Percentiles rank a stretch among this genome's conserved stretches.
Conservation (phyloP, 1,140 invertebrate genomes). For the Eubasilissa regina region DNA sequence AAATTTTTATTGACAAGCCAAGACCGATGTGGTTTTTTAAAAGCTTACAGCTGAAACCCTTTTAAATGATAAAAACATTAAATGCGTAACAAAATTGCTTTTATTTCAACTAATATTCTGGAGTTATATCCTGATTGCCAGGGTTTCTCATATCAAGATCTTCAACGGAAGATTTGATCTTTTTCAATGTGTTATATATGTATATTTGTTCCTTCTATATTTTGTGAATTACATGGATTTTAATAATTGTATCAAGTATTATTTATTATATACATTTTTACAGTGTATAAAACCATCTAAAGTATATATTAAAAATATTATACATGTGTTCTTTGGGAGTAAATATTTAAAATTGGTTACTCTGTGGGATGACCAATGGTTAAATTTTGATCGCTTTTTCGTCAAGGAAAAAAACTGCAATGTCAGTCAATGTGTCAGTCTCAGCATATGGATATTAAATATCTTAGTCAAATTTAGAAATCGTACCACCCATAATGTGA, state of each 20-base stretch:
- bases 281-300: too few relatives aligned
- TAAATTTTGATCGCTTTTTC: conserved; percentile 13
- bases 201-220: too few relatives aligned
- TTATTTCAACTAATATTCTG: conserved; percentile 28
- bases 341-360: too few relatives aligned
- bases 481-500: background rate
- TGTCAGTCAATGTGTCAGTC: background rate
- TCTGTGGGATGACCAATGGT: background rate
- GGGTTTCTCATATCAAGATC: background rate
- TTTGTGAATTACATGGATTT: too few relatives aligned
- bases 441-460: conserved; percentile 22
- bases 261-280: too few relatives aligned
- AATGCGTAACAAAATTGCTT: conserved; percentile 21
- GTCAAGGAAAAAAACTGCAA: background rate
- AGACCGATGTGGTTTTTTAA: conserved; percentile 13
- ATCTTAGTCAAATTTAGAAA: conserved; percentile 33
- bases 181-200: too few relatives aligned
- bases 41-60: conserved; percentile 6
- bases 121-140: conserved; percentile 13
- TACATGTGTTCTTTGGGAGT: too few relatives aligned
- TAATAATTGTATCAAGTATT: too few relatives aligned
- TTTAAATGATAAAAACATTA: background rate
- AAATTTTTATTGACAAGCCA: conserved; percentile 19
- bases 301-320: too few relatives aligned
- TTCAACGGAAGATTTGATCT: too few relatives aligned